These are phyloP conservation scores for Eurois occulta DNA, from an alignment of 2,888 invertebrate species.

Conservation along the genomic window DNA sequence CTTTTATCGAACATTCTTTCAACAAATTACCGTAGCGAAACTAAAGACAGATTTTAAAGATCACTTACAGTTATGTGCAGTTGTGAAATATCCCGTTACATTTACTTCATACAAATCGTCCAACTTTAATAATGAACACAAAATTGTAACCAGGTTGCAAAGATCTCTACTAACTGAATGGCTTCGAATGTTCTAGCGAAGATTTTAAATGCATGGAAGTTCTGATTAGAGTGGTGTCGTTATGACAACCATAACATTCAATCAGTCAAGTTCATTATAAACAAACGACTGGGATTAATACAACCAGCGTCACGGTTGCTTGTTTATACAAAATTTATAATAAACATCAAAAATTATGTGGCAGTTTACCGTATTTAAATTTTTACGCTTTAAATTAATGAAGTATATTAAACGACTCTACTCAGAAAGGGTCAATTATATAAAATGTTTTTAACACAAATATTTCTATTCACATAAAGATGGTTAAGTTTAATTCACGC, in stretches of 20 bases:
- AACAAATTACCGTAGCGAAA: constrained; percentile 39
- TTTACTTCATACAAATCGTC: constrained; percentile 55
- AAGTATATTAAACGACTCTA: constrained; percentile 52
- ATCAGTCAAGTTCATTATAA: constrained; percentile 78
- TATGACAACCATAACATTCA: constrained; percentile 75
- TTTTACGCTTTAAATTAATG: constrained; percentile 70
- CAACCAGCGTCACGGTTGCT: constrained; percentile 69
- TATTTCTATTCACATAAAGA: constrained; percentile 26
- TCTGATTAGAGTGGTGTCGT: constrained; percentile 67
- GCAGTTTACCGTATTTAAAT: constrained; percentile 76
- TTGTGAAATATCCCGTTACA: constrained; percentile 57
- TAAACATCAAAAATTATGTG: constrained; percentile 76
- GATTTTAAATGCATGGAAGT: constrained; percentile 58
- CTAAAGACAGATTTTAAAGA: constrained; percentile 46
- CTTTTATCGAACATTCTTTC: constrained; percentile 37
- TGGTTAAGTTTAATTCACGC: constrained; percentile 4
- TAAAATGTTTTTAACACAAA: constrained; percentile 40
- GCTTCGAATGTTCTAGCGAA: constrained; percentile 12
- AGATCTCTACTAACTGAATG: constrained; percentile 26
- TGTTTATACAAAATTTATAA: constrained; percentile 76
- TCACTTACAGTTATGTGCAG: constrained; percentile 38
- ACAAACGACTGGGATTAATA: constrained; percentile 71
- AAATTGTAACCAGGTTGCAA: constrained; percentile 46
- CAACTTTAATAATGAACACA: constrained; percentile 62
- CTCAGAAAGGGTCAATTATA: constrained; percentile 50